Evolutionary conservation across 2,888 invertebrate genomes (phyloP), one percentile per base, ranked within the genome.

Genomic region (Dione juno): DNA sequence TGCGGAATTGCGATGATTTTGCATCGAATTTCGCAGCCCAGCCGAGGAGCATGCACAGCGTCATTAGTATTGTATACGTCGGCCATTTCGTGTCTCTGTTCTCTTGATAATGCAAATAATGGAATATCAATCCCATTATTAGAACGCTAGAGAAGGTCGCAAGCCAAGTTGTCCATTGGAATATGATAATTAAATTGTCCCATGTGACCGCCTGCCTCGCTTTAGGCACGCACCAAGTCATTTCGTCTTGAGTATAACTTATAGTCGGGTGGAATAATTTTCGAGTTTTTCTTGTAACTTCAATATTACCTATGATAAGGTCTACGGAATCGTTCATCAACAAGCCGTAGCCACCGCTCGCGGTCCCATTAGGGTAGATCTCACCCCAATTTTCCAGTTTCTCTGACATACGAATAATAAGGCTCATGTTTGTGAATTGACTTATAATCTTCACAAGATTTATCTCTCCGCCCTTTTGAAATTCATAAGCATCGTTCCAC

Each of bases 241-340:
- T 92, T 73, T 93, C 93, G 68, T 93, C 93, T 79, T 93, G 93
- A 8, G 89, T 88, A 72, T 93, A 93, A 69, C 90, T 92, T 11
- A 89, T 84, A 0, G 93, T 92, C 0, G 92, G 88, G 77, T 93
- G 80, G 61, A 93, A 93, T 88, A 90, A 92, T 74, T 87, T 90
- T 11, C 93, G 80, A 9, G 91, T 84, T 14, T 82, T 84, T 76
- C 82, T 88, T 1, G 93, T 91, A 0, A 92, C 92, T 83, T 93
- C 92, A 67, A 93, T 87, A 75, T 93, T 92, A 8, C 93, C 93
- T 52, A 93, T 88, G 11, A 93, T 83, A 11, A 93, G 76, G 75
- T 93, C 92, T 0, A 81, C 85, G 5, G 84, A 80, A 72, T 89
- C 88, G 63, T 88, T 86, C 78, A 81, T 84, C 28, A 93, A 76